Conservation (phyloP, 2,797 vertebrate species). For the Manis javanica region DNA sequence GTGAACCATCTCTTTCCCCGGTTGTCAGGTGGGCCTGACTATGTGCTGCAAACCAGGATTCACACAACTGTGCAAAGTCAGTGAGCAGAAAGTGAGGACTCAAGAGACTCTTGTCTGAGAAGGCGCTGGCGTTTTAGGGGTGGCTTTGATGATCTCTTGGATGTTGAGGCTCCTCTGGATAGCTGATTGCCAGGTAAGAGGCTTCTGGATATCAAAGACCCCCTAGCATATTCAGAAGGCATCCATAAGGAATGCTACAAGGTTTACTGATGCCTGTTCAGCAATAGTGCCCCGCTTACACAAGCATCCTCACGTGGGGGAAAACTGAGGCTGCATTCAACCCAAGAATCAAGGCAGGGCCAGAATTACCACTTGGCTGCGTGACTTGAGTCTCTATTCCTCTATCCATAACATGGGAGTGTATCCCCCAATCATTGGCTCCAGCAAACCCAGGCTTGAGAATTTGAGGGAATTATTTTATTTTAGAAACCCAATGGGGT, state of each 20-base stretch:
- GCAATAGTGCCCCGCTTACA: not conserved
- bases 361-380: not conserved
- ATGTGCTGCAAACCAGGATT: not conserved
- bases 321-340: not conserved
- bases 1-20: not conserved
- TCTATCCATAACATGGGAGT: not conserved
- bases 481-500: conserved; percentile 59
- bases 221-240: not conserved
- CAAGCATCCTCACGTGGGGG: not conserved
- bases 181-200: not conserved
- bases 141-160: not conserved
- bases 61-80: not conserved
- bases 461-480: conserved; percentile 61
- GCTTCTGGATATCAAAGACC: not conserved
- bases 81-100: not conserved
- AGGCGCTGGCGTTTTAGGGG: not conserved
- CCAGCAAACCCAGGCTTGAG: not conserved
- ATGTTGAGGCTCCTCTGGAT: not conserved
- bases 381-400: not conserved
- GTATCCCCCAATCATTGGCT: not conserved
- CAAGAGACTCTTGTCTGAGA: not conserved
- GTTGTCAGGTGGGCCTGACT: not conserved
- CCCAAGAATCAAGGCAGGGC: not conserved
- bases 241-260: not conserved
- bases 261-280: not conserved